Evolutionary conservation across 2,113 vertebrate species (phyloP).

Genomic region (Apeltes quadracus): DNA sequence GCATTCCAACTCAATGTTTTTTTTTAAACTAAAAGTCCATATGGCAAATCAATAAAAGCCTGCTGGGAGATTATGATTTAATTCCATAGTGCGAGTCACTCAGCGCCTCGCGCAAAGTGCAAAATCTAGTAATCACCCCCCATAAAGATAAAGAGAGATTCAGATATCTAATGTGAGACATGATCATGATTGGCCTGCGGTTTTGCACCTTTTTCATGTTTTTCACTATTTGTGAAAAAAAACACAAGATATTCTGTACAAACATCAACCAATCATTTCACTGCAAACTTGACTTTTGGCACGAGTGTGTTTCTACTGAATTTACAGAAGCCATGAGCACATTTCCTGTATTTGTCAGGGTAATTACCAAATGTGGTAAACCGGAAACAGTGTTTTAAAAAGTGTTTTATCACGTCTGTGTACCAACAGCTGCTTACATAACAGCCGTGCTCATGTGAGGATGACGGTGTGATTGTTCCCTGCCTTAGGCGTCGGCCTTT

Average conservation of each 20-base stretch:
- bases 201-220: conserved; percentile 16
- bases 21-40: conserved; percentile 18
- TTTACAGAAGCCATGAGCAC: neutral
- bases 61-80: conserved; percentile 37
- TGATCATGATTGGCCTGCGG: conserved; percentile 14
- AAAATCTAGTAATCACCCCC: conserved; percentile 21
- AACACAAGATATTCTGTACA: neutral
- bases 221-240: conserved; percentile 9
- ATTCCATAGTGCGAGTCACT: conserved; percentile 40
- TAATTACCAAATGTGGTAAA: conserved; percentile 30
- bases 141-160: conserved; percentile 19
- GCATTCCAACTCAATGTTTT: neutral
- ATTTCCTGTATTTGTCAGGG: neutral
- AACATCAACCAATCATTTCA: neutral
- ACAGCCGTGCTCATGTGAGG: conserved; percentile 31
- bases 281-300: neutral
- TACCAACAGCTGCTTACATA: conserved; percentile 54
- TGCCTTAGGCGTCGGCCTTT: conserved; percentile 19
- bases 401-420: conserved; percentile 17
- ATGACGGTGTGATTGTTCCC: conserved; percentile 3
- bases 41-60: conserved; percentile 39
- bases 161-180: conserved; percentile 16
- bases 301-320: neutral
- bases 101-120: conserved; percentile 31
- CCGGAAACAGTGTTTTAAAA: too few species aligned